A percentile compares a stretch with the other conserved stretches of the same genome.
These are phyloP conservation scores for Bombus pascuorum DNA, from an alignment of 1,140 invertebrate species.

Conservation along the genomic window DNA sequence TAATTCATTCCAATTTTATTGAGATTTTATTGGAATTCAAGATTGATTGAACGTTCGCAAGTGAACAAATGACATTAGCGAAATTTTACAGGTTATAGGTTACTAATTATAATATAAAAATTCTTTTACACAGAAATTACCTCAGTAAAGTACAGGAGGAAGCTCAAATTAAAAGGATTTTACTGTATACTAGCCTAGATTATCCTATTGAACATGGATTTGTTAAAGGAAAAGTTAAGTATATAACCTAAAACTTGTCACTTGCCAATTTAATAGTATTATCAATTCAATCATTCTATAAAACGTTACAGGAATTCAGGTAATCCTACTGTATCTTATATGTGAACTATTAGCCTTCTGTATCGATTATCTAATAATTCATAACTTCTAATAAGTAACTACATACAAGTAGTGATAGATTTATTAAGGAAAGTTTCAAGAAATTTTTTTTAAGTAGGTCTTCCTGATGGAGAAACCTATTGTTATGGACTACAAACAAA, in stretches of 20 bases:
- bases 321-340: too few species aligned
- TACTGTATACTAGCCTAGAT: neutral
- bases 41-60: neutral
- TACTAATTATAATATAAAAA: neutral
- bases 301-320: neutral
- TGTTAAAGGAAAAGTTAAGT: neutral
- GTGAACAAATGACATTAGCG: neutral
- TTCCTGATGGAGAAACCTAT: neutral
- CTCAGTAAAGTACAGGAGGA: too few species aligned
- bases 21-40: neutral
- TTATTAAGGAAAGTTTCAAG: neutral
- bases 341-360: neutral
- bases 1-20: neutral
- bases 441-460: neutral
- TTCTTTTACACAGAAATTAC: too few species aligned
- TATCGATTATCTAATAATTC: neutral
- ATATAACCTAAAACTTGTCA: too few species aligned
- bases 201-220: neutral
- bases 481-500: neutral
- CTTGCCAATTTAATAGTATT: too few species aligned
- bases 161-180: neutral
- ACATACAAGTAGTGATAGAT: neutral
- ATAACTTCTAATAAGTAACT: neutral
- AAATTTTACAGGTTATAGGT: neutral
- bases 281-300: neutral